Evolutionary conservation across 1,140 invertebrate species (phyloP).

Genomic region (Drosophila persimilis): DNA sequence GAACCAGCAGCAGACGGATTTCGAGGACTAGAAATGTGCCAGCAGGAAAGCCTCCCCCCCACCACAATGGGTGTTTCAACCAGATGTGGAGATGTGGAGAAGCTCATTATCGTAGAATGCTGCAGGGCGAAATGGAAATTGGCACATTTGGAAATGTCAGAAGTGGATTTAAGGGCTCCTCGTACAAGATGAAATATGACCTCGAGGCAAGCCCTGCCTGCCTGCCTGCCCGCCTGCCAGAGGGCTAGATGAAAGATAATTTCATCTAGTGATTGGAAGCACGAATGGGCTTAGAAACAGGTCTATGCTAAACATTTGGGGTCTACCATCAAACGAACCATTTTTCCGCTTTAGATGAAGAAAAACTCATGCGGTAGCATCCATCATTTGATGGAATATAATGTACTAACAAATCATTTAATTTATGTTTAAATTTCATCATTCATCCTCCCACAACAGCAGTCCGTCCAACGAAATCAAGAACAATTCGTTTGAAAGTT

Average conservation of each 20-base stretch:
- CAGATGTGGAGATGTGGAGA: slow-evolving; percentile 7
- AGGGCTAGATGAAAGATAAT: slow-evolving; percentile 12
- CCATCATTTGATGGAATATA: no score
- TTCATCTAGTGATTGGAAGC: not conserved
- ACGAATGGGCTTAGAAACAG: no score
- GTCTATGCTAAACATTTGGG: no score
- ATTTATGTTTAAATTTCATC: slow-evolving; percentile 18
- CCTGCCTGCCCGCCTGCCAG: not conserved
- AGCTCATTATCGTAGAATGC: slow-evolving; percentile 27
- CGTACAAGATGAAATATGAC: slow-evolving; percentile 6
- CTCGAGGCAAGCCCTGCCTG: not conserved
- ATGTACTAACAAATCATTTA: not conserved
- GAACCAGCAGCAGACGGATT: slow-evolving; percentile 16
- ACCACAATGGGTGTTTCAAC: no score
- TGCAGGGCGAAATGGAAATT: slow-evolving; percentile 28
- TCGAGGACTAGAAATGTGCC: slow-evolving; percentile 34
- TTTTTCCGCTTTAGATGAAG: no score
- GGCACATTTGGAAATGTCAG: slow-evolving; percentile 28
- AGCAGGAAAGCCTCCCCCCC: slow-evolving; percentile 30
- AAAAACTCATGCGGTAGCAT: no score
- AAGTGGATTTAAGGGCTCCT: slow-evolving; percentile 8
- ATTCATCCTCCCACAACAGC: not conserved
- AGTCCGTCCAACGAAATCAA: slow-evolving; percentile 25
- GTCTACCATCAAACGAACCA: no score
- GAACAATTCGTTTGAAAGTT: slow-evolving; percentile 36